Evolutionary conservation across 2,888 invertebrate genomes (phyloP).

Genomic region (Empis livida): DNA sequence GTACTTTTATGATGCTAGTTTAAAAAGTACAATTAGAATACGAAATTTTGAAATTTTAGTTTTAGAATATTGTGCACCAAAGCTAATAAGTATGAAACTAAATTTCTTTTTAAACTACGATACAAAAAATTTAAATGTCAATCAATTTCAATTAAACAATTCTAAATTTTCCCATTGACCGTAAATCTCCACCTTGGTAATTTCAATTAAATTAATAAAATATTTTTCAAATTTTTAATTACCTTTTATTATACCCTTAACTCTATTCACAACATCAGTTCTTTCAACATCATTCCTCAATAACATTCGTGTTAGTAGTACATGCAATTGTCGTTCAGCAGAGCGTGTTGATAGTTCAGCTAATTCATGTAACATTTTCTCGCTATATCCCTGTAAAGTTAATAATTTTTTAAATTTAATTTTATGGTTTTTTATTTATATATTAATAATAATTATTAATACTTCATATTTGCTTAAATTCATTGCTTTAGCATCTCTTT

Average conservation of each 20-base stretch:
- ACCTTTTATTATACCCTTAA: constrained; percentile 29
- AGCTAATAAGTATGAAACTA: too few species aligned
- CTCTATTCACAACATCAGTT: constrained; percentile 29
- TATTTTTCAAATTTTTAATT: constrained; percentile 5
- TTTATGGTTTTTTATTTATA: neutral
- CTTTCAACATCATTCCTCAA: constrained; percentile 28
- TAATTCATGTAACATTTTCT: constrained; percentile 25
- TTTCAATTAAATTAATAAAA: too few species aligned
- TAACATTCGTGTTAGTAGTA: constrained; percentile 28
- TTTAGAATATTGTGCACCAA: too few species aligned
- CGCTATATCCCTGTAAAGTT: constrained; percentile 23
- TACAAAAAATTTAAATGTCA: too few species aligned
- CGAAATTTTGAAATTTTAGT: too few species aligned
- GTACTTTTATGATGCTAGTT: too few species aligned
- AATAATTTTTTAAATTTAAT: neutral
- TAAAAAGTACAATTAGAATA: too few species aligned
- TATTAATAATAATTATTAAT: neutral
- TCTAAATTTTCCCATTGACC: too few species aligned
- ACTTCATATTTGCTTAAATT: constrained; percentile 32
- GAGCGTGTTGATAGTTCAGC: constrained; percentile 26
- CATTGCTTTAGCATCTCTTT: constrained; percentile 33
- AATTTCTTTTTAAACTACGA: too few species aligned
- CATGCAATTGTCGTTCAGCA: constrained; percentile 29
- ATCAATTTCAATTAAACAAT: too few species aligned
- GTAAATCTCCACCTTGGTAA: too few species aligned